Percentiles rank a stretch among this genome's conserved stretches.
These are phyloP conservation scores for Corvus cornix DNA, from an alignment of 2,113 vertebrate genomes.

Conservation along the genomic window DNA sequence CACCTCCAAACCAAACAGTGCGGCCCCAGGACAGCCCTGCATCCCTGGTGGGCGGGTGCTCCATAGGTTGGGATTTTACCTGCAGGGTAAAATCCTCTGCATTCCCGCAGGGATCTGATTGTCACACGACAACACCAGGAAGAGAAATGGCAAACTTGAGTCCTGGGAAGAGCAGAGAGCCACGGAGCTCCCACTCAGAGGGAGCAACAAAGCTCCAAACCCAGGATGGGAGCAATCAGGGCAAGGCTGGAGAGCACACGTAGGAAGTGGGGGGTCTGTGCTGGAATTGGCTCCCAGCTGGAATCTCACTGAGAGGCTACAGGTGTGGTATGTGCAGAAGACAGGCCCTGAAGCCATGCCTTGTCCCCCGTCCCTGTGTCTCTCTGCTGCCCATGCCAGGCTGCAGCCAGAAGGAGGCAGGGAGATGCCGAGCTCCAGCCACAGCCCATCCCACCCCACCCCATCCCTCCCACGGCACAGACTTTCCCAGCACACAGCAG, in stretches of 20 bases:
- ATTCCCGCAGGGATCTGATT: fast-evolving
- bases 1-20: not conserved
- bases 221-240: not conserved
- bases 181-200: fast-evolving
- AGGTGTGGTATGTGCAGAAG: not conserved
- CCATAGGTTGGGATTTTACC: fast-evolving
- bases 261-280: fast-evolving
- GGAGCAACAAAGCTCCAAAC: fast-evolving
- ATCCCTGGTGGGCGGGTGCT: fast-evolving
- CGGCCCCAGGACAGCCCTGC: fast-evolving
- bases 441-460: not conserved
- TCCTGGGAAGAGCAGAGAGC: not conserved
- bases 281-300: not conserved
- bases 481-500: not conserved
- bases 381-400: not conserved
- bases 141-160: fast-evolving
- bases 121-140: not conserved
- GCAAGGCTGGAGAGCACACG: fast-evolving
- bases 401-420: not conserved
- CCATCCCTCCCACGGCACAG: fast-evolving
- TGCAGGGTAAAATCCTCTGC: not conserved
- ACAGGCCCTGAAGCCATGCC: fast-evolving
- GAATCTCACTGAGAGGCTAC: not conserved
- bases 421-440: not conserved
- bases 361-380: fast-evolving